A percentile compares a stretch with the other conserved stretches of the same genome.
Evolutionary conservation across 2,797 vertebrate genomes (phyloP).

Genomic region (Eutrigla gurnardus): DNA sequence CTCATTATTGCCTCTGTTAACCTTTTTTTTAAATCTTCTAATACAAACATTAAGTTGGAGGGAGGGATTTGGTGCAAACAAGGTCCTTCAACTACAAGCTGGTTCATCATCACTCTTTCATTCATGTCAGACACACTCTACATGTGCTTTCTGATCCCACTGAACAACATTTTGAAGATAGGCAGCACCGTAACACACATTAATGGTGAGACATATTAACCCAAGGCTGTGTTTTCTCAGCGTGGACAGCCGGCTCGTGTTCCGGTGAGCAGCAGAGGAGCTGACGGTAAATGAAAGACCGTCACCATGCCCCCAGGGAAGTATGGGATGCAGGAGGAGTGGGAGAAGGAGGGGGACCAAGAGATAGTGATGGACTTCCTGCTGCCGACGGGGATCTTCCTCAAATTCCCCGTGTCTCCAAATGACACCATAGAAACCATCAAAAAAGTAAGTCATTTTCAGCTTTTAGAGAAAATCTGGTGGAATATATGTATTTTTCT

Average conservation of each 20-base stretch:
- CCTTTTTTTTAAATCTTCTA: not conserved
- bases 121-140: not conserved
- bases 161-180: not conserved
- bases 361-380: slow-evolving; percentile 93
- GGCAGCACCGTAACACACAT: slow-evolving; percentile 3
- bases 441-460: slow-evolving; percentile 87
- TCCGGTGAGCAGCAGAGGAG: slow-evolving; percentile 75
- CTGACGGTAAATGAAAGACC: slow-evolving; percentile 84
- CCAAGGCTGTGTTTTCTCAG: slow-evolving; percentile 47
- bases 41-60: not conserved
- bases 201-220: slow-evolving; percentile 64
- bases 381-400: slow-evolving; percentile 96
- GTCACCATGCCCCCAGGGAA: slow-evolving; percentile 96
- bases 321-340: slow-evolving; percentile 94
- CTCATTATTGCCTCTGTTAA: not conserved
- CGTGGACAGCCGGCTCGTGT: slow-evolving; percentile 41
- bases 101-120: slow-evolving; percentile 14
- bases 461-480: not conserved
- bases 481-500: not conserved
- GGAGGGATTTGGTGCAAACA: slow-evolving; percentile 11
- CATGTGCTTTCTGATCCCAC: not conserved
- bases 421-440: slow-evolving; percentile 93
- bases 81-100: not conserved
- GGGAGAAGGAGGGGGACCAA: slow-evolving; percentile 92
- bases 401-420: slow-evolving; percentile 91